phyloP scores from a whole-genome alignment of 2,113 vertebrate genomes.

The Oncorhynchus tshawytscha region DNA sequence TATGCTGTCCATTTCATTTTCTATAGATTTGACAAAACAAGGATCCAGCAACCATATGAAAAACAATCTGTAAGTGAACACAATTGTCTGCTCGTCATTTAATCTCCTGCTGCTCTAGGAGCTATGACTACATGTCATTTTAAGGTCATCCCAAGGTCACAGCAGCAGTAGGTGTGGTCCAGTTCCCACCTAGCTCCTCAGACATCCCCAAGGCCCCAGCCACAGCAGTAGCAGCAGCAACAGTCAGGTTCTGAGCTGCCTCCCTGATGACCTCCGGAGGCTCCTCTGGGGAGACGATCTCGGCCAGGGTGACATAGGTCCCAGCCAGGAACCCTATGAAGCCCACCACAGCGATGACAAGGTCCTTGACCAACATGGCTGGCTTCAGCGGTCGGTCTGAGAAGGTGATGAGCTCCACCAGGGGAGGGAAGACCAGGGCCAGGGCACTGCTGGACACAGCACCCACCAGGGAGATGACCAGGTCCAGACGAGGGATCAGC shows the following conservation, averaged over 20 bases:
- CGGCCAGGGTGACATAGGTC: constrained; percentile 81
- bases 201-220: constrained; percentile 28
- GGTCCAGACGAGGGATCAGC: constrained; percentile 81
- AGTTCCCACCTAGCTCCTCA: neutral
- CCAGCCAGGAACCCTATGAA: constrained; percentile 83
- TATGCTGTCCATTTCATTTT: too few species aligned
- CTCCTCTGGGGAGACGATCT: constrained; percentile 77
- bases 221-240: constrained; percentile 2
- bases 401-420: constrained; percentile 84
- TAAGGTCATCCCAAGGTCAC: constrained; percentile 8
- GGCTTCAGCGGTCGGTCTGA: constrained; percentile 70
- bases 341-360: constrained; percentile 78
- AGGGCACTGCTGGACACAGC: constrained; percentile 85
- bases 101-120: constrained; percentile 37
- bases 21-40: too few species aligned
- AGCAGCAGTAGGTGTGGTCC: constrained; percentile 18
- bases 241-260: constrained; percentile 41
- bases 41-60: constrained; percentile 45
- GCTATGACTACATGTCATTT: neutral
- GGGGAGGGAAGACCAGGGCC: constrained; percentile 82
- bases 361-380: constrained; percentile 78
- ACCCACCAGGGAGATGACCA: constrained; percentile 85
- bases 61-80: too few species aligned
- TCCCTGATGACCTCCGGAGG: constrained; percentile 10
- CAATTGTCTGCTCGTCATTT: constrained; percentile 27